A percentile compares a stretch with the other conserved stretches of the same genome.
Evolutionary conservation across 2,888 invertebrate genomes (phyloP).

Genomic region (Gnatocerus cornutus): DNA sequence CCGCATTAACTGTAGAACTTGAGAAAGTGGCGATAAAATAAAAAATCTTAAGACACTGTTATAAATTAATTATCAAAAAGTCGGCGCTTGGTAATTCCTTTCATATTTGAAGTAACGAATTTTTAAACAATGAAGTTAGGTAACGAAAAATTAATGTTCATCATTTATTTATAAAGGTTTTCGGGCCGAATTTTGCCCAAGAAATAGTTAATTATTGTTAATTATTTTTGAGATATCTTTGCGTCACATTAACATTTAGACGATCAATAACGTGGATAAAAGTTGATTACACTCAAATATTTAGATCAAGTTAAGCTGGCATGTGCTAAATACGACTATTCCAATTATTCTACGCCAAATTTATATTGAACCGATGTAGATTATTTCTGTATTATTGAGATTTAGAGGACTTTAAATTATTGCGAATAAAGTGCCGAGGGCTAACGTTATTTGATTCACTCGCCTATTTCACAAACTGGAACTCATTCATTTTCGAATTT

Average conservation of each 20-base stretch:
- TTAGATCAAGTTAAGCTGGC: conserved; percentile 11
- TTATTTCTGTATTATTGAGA: neutral
- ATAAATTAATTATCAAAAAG: neutral
- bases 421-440: neutral
- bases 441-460: neutral
- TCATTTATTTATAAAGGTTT: conserved; percentile 1
- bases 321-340: neutral
- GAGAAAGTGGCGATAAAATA: no score
- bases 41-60: no score
- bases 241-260: no score
- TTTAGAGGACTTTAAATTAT: neutral
- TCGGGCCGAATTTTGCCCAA: neutral
- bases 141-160: conserved; percentile 1
- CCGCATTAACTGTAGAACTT: neutral
- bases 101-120: conserved; percentile 2
- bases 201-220: neutral
- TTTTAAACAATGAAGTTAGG: neutral
- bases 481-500: neutral
- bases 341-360: neutral
- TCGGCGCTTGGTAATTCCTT: neutral
- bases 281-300: conserved; percentile 8
- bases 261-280: conserved; percentile 12
- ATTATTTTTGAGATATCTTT: neutral
- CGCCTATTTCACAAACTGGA: neutral
- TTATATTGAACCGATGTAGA: neutral